Evolutionary conservation across 2,888 invertebrate genomes (phyloP).

Genomic region (Tipula vernalis): DNA sequence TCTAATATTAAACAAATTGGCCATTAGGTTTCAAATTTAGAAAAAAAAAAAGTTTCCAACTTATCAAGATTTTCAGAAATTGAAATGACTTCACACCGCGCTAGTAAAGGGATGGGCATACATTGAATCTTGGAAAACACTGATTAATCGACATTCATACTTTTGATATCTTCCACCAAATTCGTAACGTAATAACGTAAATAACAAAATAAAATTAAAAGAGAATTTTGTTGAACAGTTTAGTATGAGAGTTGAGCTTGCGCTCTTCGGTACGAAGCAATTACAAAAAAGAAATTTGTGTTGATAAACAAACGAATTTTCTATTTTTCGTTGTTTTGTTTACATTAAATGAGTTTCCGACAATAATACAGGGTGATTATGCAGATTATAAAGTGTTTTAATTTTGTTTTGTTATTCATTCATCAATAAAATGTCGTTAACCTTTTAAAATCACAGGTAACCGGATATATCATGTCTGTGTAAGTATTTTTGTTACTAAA

Average conservation of each 20-base stretch:
- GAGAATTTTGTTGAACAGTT: not conserved
- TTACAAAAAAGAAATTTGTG: not conserved
- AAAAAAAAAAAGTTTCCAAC: too few species aligned
- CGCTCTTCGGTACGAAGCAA: not conserved
- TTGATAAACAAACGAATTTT: not conserved
- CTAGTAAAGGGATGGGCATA: too few species aligned
- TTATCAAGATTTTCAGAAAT: too few species aligned
- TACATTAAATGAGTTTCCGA: not conserved
- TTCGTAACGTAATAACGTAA: not conserved
- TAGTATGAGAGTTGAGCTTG: not conserved
- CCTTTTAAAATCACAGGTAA: too few species aligned
- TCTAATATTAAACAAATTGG: not conserved
- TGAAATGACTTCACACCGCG: too few species aligned
- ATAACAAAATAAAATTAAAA: not conserved
- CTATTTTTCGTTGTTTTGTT: not conserved
- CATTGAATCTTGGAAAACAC: not conserved
- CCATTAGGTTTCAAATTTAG: too few species aligned
- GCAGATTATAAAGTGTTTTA: not conserved
- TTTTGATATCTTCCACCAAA: not conserved
- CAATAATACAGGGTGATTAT: not conserved
- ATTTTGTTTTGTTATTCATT: too few species aligned
- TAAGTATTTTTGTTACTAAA: too few species aligned
- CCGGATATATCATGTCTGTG: too few species aligned
- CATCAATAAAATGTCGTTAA: too few species aligned
- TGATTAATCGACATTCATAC: not conserved